phyloP scores from a whole-genome alignment of 2,113 vertebrate species.

The Vimba vimba region DNA sequence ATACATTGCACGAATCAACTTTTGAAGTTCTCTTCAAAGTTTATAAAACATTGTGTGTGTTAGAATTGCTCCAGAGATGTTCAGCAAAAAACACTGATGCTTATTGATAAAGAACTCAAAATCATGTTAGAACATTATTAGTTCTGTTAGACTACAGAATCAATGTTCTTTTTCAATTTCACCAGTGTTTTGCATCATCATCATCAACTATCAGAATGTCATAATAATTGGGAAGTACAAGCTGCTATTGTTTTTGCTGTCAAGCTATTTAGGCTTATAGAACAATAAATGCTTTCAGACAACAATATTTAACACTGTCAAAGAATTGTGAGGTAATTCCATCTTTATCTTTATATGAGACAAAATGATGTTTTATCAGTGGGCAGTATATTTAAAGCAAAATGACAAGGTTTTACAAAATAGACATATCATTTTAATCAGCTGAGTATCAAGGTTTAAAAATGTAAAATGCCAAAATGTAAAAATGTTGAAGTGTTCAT shows the following conservation, averaged over 20 bases:
- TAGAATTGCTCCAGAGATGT: not conserved
- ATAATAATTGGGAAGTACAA: conserved; percentile 17
- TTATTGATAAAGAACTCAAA: conserved; percentile 23
- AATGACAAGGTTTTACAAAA: not conserved
- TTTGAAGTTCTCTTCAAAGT: conserved; percentile 7
- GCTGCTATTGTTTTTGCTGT: not conserved
- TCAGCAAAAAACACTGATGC: conserved; percentile 52
- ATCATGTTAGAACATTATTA: not conserved
- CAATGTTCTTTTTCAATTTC: conserved; percentile 17
- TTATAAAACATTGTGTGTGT: not conserved
- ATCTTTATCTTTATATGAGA: not conserved
- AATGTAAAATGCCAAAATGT: not conserved
- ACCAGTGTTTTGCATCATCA: conserved; percentile 32
- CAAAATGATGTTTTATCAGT: not conserved
- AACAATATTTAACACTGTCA: not conserved
- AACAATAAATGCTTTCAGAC: not conserved
- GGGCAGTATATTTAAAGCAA: not conserved
- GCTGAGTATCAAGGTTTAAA: not conserved
- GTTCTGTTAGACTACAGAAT: not conserved
- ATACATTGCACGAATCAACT: conserved; percentile 12
- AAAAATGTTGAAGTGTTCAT: not conserved
- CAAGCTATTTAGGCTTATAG: not conserved
- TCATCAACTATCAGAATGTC: not conserved
- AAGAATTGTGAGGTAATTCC: not conserved
- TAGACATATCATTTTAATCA: not conserved